These are phyloP conservation scores for Machimus atricapillus DNA, from an alignment of 2,888 invertebrate genomes.

Conservation along the genomic window DNA sequence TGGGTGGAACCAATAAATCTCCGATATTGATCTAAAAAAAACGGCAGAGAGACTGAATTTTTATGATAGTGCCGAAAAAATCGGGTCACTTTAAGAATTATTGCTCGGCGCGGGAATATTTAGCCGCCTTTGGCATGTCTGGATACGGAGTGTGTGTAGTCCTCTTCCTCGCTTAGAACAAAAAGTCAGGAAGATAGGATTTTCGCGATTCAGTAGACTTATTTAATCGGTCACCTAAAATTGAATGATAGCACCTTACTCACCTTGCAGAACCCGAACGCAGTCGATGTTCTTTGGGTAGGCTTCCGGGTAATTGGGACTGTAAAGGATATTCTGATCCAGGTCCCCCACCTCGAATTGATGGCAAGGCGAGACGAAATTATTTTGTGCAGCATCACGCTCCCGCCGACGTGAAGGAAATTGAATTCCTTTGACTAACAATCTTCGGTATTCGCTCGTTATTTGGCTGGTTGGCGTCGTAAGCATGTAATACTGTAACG, in stretches of 20 bases:
- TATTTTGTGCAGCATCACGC: conserved; percentile 51
- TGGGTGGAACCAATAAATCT: conserved; percentile 11
- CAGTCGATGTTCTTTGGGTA: conserved; percentile 76
- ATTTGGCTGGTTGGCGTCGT: conserved; percentile 42
- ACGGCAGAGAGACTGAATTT: neutral
- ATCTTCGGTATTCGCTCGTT: conserved; percentile 37
- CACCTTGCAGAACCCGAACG: conserved; percentile 72
- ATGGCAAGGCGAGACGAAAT: conserved; percentile 62
- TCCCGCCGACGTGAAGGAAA: conserved; percentile 9
- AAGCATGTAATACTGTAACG: conserved; percentile 26
- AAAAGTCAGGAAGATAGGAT: neutral
- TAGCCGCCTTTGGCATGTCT: neutral
- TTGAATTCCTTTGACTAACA: conserved; percentile 30
- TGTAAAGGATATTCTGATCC: conserved; percentile 70
- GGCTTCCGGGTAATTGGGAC: conserved; percentile 72
- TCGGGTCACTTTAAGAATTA: conserved; percentile 22
- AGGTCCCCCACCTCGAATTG: conserved; percentile 68
- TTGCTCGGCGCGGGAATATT: neutral
- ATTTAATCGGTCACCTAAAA: neutral
- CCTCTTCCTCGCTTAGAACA: neutral
- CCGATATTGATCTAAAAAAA: conserved; percentile 23
- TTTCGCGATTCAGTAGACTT: neutral
- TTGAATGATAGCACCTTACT: conserved; percentile 52
- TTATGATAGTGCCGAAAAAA: conserved; percentile 18
- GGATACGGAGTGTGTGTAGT: neutral